Conservation (phyloP, 2,113 vertebrate species). For the Dasyurus viverrinus region DNA sequence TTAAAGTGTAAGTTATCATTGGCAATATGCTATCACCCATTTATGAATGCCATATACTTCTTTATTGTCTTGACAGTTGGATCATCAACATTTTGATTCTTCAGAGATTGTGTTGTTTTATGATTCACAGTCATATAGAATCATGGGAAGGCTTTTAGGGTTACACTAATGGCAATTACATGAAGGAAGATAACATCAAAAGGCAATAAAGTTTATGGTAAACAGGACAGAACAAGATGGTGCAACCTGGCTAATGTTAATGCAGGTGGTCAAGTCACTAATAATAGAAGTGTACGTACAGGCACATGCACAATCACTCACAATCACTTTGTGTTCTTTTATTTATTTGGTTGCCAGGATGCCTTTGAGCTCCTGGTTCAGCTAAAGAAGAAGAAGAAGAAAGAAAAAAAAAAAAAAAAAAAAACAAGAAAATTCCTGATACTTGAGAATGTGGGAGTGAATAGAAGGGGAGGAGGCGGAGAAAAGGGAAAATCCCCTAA, state of each 20-base stretch:
- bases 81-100: background rate
- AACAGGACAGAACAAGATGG: background rate
- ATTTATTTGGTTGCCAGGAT: background rate
- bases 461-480: background rate
- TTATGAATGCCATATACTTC: background rate
- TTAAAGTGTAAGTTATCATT: background rate
- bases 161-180: background rate
- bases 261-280: background rate
- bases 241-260: background rate
- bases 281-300: background rate
- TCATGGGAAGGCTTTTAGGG: background rate
- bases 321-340: background rate
- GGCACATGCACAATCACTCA: background rate
- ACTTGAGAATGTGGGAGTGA: background rate
- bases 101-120: background rate
- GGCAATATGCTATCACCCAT: background rate
- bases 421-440: background rate
- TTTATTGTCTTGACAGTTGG: background rate
- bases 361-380: background rate
- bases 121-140: background rate
- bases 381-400: background rate
- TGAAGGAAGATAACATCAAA: background rate
- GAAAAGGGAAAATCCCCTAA: background rate
- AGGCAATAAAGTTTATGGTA: background rate
- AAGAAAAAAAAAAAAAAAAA: no score